Conservation (phyloP, 1,140 invertebrate genomes). For the Diabrotica undecimpunctata region DNA sequence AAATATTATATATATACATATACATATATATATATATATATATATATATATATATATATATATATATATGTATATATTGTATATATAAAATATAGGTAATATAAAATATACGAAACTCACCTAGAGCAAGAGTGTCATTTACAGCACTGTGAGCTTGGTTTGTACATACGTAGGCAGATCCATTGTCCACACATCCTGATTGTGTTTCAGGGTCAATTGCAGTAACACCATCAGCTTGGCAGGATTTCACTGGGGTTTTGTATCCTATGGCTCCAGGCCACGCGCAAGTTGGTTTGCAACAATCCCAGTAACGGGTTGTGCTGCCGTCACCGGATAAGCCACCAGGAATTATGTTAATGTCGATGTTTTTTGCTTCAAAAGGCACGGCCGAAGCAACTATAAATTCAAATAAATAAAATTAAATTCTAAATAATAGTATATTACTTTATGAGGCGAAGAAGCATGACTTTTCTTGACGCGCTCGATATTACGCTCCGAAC, state of each 20-base stretch:
- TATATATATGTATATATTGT: no score
- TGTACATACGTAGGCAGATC: conserved; percentile 12
- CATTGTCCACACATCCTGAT: conserved; percentile 13
- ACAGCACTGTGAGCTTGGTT: conserved; percentile 8
- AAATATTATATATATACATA: no score
- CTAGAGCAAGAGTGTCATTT: conserved; percentile 13
- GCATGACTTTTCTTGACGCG: no score
- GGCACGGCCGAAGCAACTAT: not conserved
- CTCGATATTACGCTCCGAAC: no score
- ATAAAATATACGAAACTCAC: no score
- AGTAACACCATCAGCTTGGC: conserved; percentile 4
- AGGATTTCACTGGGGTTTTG: conserved; percentile 14
- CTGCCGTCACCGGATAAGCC: conserved; percentile 21
- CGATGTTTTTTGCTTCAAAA: not conserved
- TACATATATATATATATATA: no score
- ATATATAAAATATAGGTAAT: no score
- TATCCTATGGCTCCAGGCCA: conserved; percentile 25
- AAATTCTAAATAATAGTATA: no score
- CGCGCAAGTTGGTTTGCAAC: conserved; percentile 29
- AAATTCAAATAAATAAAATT: not conserved
- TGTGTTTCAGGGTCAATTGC: conserved; percentile 16
- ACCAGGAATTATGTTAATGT: not conserved
- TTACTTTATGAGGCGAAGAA: no score
- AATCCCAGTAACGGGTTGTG: conserved; percentile 30
- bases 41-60: no score